Conservation (phyloP, 2,888 invertebrate genomes). For the Limnephilus lunatus region DNA sequence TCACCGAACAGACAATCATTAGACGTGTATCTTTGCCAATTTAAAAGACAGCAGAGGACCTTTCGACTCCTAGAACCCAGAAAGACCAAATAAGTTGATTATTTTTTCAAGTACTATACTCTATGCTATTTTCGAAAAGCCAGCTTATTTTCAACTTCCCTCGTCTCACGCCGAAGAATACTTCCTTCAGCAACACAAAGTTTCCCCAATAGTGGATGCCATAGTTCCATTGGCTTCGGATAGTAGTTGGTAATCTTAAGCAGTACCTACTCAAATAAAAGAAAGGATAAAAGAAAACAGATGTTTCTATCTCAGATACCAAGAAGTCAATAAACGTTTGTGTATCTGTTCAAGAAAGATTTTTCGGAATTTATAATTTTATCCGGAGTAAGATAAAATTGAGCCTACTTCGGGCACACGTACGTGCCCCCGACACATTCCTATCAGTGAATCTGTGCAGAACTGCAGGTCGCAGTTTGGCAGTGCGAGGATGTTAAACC, state of each 20-base stretch:
- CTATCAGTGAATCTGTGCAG: background rate
- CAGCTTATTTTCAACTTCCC: background rate
- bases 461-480: background rate
- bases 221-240: background rate
- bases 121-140: too few species aligned
- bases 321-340: too few species aligned
- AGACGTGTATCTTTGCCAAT: background rate
- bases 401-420: background rate
- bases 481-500: background rate
- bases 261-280: too few species aligned
- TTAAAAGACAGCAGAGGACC: background rate
- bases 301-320: background rate
- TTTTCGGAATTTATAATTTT: background rate
- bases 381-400: background rate
- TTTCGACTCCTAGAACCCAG: too few species aligned
- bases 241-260: too few species aligned
- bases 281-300: background rate
- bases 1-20: background rate
- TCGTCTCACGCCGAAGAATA: background rate
- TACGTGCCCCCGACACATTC: background rate
- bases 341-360: too few species aligned
- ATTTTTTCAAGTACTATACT: too few species aligned
- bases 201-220: background rate
- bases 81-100: too few species aligned
- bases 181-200: background rate